phyloP scores from a whole-genome alignment of 2,113 vertebrate species.

The Anolis carolinensis region DNA sequence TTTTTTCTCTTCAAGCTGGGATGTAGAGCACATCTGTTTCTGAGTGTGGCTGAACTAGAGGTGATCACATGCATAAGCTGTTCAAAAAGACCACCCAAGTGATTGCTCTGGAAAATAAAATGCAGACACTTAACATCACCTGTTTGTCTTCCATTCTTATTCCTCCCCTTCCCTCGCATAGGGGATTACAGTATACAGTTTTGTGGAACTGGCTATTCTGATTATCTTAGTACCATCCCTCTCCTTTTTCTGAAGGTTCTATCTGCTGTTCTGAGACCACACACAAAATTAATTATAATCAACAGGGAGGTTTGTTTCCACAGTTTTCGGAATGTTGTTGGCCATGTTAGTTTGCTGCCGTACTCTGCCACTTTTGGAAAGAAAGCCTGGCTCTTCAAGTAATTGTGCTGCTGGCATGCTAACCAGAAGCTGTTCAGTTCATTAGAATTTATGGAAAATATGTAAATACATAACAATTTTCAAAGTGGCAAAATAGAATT shows the following conservation, averaged over 20 bases:
- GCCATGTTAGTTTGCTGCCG: conserved; percentile 53
- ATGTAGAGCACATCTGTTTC: conserved; percentile 16
- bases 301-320: conserved; percentile 42
- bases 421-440: conserved; percentile 50
- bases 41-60: conserved; percentile 50
- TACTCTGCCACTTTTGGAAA: conserved; percentile 46
- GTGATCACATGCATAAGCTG: conserved; percentile 53
- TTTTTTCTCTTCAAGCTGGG: conserved; percentile 34
- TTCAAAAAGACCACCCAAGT: conserved; percentile 63
- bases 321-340: background rate
- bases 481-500: background rate
- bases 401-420: conserved; percentile 26
- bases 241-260: conserved; percentile 54
- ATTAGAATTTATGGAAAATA: conserved; percentile 13
- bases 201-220: conserved; percentile 54
- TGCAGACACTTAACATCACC: background rate
- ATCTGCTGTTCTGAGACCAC: conserved; percentile 39
- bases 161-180: conserved; percentile 27
- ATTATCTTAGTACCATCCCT: conserved; percentile 63
- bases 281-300: conserved; percentile 2
- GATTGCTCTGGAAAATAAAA: background rate
- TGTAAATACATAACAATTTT: background rate
- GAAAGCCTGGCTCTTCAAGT: conserved; percentile 8
- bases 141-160: background rate
- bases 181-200: conserved; percentile 60